Evolutionary conservation across 2,797 vertebrate genomes (phyloP).

Genomic region (Ctenopoma multispine): DNA sequence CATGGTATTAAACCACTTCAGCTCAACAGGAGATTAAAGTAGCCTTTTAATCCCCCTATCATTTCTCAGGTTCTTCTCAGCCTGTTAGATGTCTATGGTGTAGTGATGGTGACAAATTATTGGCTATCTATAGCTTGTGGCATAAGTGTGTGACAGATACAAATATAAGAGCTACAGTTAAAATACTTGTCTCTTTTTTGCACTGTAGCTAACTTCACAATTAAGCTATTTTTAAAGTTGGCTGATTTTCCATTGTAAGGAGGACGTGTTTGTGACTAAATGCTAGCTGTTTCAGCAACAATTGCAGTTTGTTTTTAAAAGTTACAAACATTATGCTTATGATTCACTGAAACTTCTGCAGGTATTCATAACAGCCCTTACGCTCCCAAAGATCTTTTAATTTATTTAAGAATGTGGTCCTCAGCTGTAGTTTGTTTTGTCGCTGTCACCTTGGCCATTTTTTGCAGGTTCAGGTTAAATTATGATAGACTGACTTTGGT

Average conservation of each 20-base stretch:
- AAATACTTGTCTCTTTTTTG: neutral
- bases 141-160: neutral
- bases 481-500: conserved; percentile 3
- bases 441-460: neutral
- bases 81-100: conserved; percentile 36
- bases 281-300: neutral
- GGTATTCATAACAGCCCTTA: neutral
- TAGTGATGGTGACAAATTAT: conserved; percentile 12
- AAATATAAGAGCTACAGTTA: neutral
- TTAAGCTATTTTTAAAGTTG: conserved; percentile 2
- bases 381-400: neutral
- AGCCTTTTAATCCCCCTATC: conserved; percentile 59
- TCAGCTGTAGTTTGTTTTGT: neutral
- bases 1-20: conserved; percentile 21
- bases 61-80: conserved; percentile 52
- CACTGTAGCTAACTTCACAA: neutral
- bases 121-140: conserved; percentile 26
- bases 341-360: neutral
- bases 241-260: neutral
- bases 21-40: conserved; percentile 62
- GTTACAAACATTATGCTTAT: neutral
- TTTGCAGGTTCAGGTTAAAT: conserved; percentile 1
- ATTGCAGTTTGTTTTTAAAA: conserved; percentile 10
- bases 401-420: neutral
- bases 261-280: conserved; percentile 7